Conservation (phyloP, 2,888 invertebrate species). For the Agrilus biguttatus region DNA sequence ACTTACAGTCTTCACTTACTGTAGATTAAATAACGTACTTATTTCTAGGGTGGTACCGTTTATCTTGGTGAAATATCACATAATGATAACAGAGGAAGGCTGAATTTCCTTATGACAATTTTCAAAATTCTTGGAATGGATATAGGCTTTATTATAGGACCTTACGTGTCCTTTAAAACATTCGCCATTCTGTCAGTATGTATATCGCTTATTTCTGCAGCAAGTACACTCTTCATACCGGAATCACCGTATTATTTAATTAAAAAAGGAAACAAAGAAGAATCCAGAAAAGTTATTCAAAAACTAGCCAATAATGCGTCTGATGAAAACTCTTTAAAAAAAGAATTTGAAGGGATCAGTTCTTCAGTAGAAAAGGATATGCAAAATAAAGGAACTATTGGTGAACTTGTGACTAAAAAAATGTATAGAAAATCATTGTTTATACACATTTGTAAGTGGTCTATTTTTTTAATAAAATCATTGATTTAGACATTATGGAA, state of each 20-base stretch:
- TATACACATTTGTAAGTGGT: constrained; percentile 6
- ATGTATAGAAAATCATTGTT: constrained; percentile 8
- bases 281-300: constrained; percentile 20
- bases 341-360: constrained; percentile 27
- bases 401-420: constrained; percentile 20
- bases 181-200: constrained; percentile 22
- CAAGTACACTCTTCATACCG: constrained; percentile 29
- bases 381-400: constrained; percentile 19
- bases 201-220: constrained; percentile 26
- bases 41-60: constrained; percentile 26
- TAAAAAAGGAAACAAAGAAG: constrained; percentile 22
- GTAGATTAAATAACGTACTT: too few species aligned
- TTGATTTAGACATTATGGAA: too few species aligned
- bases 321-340: constrained; percentile 19
- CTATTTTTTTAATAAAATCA: too few species aligned
- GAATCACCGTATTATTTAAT: constrained; percentile 34
- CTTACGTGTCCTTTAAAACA: constrained; percentile 25
- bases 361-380: constrained; percentile 24
- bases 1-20: too few species aligned
- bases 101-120: constrained; percentile 19
- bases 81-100: constrained; percentile 34
- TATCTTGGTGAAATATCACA: constrained; percentile 29
- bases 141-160: constrained; percentile 26
- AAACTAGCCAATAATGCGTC: constrained; percentile 24
- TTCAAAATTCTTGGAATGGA: constrained; percentile 28